Evolutionary conservation across 2,113 vertebrate genomes (phyloP).

Genomic region (Urocolius indicus): DNA sequence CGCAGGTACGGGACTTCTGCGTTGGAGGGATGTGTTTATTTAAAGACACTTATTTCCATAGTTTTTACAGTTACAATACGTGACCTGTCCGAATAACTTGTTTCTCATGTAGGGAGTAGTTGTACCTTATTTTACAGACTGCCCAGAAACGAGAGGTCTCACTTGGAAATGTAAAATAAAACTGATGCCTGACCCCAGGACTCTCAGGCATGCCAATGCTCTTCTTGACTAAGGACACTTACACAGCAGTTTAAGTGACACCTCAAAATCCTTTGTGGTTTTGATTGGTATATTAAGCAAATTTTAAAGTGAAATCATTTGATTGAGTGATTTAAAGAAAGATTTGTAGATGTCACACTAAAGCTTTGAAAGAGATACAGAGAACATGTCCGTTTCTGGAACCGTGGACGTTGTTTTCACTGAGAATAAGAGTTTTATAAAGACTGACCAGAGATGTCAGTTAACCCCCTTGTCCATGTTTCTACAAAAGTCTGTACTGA

Average conservation of each 20-base stretch:
- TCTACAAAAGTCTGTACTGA: neutral
- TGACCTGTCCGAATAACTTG: neutral
- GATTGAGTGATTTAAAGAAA: neutral
- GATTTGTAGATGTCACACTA: fast-evolving
- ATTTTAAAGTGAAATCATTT: neutral
- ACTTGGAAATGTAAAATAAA: neutral
- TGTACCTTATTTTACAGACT: neutral
- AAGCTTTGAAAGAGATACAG: neutral
- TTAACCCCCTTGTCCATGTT: neutral
- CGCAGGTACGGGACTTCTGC: fast-evolving
- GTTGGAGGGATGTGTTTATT: neutral
- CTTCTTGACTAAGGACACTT: neutral
- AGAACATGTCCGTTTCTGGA: neutral
- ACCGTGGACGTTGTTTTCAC: neutral
- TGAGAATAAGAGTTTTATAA: neutral
- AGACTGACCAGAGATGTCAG: neutral
- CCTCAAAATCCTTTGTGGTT: neutral
- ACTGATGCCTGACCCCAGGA: too few species aligned
- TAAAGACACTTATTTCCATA: fast-evolving
- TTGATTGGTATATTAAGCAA: neutral
- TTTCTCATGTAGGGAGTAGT: fast-evolving
- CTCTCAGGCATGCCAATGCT: fast-evolving
- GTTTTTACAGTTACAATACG: neutral
- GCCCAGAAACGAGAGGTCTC: neutral
- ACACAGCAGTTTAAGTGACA: fast-evolving